Percentiles rank a stretch among this genome's conserved stretches.
Conservation (phyloP, 2,113 vertebrate genomes). For the Ranitomeya variabilis region DNA sequence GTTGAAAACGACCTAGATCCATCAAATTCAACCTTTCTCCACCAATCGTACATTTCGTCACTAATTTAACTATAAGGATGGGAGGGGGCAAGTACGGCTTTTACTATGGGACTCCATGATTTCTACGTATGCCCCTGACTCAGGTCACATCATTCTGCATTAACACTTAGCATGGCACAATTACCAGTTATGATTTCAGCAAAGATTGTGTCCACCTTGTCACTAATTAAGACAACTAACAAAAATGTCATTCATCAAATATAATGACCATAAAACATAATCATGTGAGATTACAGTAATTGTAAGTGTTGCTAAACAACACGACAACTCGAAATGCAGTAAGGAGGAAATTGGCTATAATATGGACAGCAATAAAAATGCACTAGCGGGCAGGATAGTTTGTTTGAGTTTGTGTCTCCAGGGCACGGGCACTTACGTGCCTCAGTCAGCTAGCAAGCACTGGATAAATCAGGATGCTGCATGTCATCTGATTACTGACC, state of each 20-base stretch:
- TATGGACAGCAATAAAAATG: conserved; percentile 36
- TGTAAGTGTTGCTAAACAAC: conserved; percentile 21
- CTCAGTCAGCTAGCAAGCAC: conserved; percentile 35
- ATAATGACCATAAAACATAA: conserved; percentile 38
- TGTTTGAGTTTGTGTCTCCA: conserved; percentile 53
- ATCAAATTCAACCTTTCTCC: no score
- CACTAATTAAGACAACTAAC: conserved; percentile 20
- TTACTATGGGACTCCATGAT: no score
- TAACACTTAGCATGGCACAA: background rate
- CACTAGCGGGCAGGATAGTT: conserved; percentile 28
- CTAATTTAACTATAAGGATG: no score
- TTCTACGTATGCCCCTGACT: background rate
- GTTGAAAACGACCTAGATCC: no score
- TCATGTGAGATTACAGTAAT: conserved; percentile 34
- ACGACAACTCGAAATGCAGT: background rate
- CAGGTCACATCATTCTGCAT: background rate
- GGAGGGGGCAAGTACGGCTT: no score
- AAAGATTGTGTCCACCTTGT: background rate
- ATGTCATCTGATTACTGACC: conserved; percentile 50
- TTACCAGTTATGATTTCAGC: background rate
- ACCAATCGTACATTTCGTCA: no score
- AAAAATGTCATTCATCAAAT: conserved; percentile 33
- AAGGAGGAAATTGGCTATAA: conserved; percentile 30
- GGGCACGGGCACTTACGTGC: conserved; percentile 29
- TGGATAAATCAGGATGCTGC: conserved; percentile 52